Percentiles rank a stretch among this genome's conserved stretches.
phyloP scores from a whole-genome alignment of 92 coral and sea anemone genomes.

The Heteractis magnifica region DNA sequence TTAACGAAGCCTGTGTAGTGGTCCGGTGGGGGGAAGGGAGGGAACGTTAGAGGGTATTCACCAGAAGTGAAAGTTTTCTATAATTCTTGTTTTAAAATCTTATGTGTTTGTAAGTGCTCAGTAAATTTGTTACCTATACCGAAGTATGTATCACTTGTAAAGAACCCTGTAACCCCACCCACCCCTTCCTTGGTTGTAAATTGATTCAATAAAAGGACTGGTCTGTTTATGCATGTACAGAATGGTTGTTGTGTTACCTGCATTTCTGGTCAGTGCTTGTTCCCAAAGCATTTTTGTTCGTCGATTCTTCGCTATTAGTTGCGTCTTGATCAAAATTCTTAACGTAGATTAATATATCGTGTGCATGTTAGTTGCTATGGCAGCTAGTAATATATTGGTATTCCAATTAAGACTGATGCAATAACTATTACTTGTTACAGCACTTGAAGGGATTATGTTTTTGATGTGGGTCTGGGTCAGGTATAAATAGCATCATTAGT shows the following conservation, averaged over 20 bases:
- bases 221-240: background rate
- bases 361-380: background rate
- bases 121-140: no score
- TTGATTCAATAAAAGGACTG: background rate
- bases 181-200: background rate
- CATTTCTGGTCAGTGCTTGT: constrained; percentile 1
- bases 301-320: background rate
- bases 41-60: no score
- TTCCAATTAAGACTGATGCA: constrained; percentile 15
- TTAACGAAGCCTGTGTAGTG: background rate
- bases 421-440: constrained; percentile 3
- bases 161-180: background rate
- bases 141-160: background rate
- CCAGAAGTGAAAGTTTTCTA: background rate
- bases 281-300: constrained; percentile 66
- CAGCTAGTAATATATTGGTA: background rate
- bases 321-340: no score
- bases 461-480: background rate
- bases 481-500: background rate
- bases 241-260: background rate
- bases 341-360: no score
- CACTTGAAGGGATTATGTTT: background rate
- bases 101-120: no score
- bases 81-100: background rate
- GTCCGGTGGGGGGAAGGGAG: background rate